These are phyloP conservation scores for Chouioia cunea DNA, from an alignment of 2,888 invertebrate genomes.

Conservation along the genomic window DNA sequence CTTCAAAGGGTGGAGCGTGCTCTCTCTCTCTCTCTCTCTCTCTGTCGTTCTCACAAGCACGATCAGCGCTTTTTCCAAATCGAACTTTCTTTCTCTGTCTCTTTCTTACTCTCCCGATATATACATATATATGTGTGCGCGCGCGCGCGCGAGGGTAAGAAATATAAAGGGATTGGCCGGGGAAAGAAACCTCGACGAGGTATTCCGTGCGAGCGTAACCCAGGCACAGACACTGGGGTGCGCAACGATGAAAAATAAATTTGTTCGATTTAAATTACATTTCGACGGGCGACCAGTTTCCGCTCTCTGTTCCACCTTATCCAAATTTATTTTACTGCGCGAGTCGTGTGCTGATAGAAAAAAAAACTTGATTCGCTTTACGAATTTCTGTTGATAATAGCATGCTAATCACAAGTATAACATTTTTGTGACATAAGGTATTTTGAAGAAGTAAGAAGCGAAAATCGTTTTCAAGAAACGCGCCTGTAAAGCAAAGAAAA, in stretches of 20 bases:
- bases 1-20: constrained; percentile 45
- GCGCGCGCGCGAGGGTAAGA: constrained; percentile 25
- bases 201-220: constrained; percentile 17
- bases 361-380: too few relatives aligned
- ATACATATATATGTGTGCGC: background rate
- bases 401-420: too few relatives aligned
- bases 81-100: constrained; percentile 25
- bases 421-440: too few relatives aligned
- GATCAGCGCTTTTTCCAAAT: constrained; percentile 40
- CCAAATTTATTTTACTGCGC: too few relatives aligned
- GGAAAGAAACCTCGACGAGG: constrained; percentile 30
- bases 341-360: too few relatives aligned
- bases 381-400: too few relatives aligned
- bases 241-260: constrained; percentile 47
- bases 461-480: too few relatives aligned
- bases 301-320: too few relatives aligned
- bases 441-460: too few relatives aligned
- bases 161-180: constrained; percentile 43
- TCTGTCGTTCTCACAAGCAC: background rate
- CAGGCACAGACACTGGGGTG: background rate
- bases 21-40: background rate
- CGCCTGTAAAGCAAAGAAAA: background rate
- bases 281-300: constrained; percentile 13
- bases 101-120: too few relatives aligned
- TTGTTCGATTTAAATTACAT: constrained; percentile 49